A percentile compares a stretch with the other conserved stretches of the same genome.
These are phyloP conservation scores for Osmerus eperlanus DNA, from an alignment of 2,113 vertebrate species.

Conservation along the genomic window DNA sequence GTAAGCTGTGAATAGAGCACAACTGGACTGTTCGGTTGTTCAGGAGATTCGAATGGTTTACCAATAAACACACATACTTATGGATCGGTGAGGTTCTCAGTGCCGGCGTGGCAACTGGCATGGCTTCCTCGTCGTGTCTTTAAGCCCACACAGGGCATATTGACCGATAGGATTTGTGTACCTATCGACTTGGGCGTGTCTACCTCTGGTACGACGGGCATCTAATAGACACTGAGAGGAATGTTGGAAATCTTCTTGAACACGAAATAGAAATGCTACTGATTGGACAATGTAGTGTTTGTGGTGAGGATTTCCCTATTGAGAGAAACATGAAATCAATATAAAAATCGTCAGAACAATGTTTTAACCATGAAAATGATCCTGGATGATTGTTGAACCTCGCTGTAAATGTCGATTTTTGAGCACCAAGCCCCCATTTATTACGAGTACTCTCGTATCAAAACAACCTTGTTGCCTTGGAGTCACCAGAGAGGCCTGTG, in stretches of 20 bases:
- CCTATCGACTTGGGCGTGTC: slow-evolving; percentile 25
- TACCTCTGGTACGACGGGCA: slow-evolving; percentile 10
- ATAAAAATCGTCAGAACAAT: too few species aligned
- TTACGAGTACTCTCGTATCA: slow-evolving; percentile 20
- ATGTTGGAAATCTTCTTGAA: too few species aligned
- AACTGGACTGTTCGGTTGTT: slow-evolving; percentile 8
- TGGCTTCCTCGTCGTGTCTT: neutral
- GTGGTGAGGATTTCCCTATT: neutral
- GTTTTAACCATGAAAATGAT: too few species aligned
- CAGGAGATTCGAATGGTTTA: slow-evolving; percentile 5
- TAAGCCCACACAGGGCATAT: neutral
- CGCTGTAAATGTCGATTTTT: neutral
- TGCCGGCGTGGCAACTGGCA: neutral
- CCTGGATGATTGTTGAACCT: too few species aligned
- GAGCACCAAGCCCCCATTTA: neutral
- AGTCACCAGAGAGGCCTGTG: neutral
- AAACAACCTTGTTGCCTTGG: slow-evolving; percentile 47
- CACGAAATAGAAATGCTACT: neutral
- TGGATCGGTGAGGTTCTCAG: neutral
- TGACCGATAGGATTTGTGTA: neutral
- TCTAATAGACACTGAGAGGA: neutral
- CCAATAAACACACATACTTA: neutral
- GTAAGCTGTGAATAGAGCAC: slow-evolving; percentile 63
- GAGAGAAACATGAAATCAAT: too few species aligned
- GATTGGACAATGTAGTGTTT: slow-evolving; percentile 7